Evolutionary conservation across 1,140 invertebrate species (phyloP).

Genomic region (Tetramorium simillimum): DNA sequence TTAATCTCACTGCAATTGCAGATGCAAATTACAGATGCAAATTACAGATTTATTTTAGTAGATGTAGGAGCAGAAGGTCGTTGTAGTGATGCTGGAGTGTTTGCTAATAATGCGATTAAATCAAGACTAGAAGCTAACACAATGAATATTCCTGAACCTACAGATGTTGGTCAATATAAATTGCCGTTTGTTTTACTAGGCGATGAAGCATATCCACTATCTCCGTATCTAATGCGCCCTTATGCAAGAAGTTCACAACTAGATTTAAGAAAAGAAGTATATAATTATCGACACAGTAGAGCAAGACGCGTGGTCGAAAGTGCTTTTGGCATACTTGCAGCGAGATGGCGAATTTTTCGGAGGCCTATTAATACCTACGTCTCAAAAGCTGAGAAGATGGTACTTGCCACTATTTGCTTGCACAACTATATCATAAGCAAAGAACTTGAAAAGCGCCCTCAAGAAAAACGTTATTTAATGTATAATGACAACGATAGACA

Average conservation of each 20-base stretch:
- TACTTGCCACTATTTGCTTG: neutral
- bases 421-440: conserved; percentile 1
- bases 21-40: neutral
- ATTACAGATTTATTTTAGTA: neutral
- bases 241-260: neutral
- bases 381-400: neutral
- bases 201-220: neutral
- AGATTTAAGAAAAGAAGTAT: neutral
- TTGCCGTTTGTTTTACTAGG: neutral
- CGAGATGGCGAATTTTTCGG: conserved; percentile 5
- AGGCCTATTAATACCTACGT: neutral
- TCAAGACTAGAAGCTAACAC: neutral
- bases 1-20: neutral
- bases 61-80: conserved; percentile 5
- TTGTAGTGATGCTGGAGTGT: conserved; percentile 3
- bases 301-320: neutral
- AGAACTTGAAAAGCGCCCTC: neutral
- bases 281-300: neutral
- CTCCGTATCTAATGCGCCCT: neutral
- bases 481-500: neutral
- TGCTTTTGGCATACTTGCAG: neutral
- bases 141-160: neutral
- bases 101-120: neutral
- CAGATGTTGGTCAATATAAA: neutral
- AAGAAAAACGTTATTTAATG: neutral